Base-by-base conservation (phyloP, 2,888 invertebrate genomes). In the Iphiclides podalirius region DNA sequence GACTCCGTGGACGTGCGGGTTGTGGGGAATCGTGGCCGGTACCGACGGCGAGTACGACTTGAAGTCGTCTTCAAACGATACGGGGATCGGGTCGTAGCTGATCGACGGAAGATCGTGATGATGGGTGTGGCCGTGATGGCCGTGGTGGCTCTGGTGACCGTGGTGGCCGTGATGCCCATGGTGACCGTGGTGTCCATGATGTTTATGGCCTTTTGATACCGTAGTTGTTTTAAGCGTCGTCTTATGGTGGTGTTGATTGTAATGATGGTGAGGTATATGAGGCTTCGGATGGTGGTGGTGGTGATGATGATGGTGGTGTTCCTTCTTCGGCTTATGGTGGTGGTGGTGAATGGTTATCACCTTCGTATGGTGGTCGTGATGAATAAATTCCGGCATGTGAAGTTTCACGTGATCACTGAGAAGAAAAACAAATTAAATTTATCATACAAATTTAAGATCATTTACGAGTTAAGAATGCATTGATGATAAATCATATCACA, bases 311-410 rank as follows among this genome's bases (percentile, higher is more conserved):
- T 81, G 79, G 53, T 82, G 83, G 53, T 86, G 82, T 53, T 87
- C 85, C 60, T 88, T 83, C 63, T 89, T 85, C 40, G 90, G 85
- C 51, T 84, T 79, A 39, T 83, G 81, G 40, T 89, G 84, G 52
- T 89, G 89, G 51, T 90, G 88, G 58, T 91, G 91, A 38, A 91
- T 83, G 9, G 89, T 90, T 36, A 92, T 84, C 44, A 91, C 90
- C 64, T 91, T 91, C 4, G 91, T 92, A 61, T 92, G 92, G 52
- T 89, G 82, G 39, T 90, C 89, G 53, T 91, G 91, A 36, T 91
- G 91, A 53, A 91, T 85, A 42, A 91, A 82, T 66, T 92, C 90
- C 12, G 92, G 92, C 6, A 92, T 83, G 65, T 91, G 84, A 40
- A 92, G 72, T 67, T 82, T 91, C 53, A 92, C 78, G 63, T 91